Base-by-base conservation (phyloP, 2,888 invertebrate species). In the Sphecodes monilicornis region DNA sequence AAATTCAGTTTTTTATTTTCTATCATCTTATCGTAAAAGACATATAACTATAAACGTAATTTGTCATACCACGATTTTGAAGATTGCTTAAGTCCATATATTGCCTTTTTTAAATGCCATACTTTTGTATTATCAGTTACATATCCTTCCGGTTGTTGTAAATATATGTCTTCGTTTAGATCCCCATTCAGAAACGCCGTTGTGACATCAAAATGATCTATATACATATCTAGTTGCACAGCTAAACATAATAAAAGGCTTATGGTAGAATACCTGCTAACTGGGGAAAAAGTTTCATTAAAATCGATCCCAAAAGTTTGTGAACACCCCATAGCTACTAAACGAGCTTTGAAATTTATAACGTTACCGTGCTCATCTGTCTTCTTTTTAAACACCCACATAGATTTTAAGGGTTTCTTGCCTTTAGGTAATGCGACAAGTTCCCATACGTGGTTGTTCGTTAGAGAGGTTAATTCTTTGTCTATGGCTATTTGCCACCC, bases 321-420 rank as follows among this genome's bases (percentile, higher is more conserved):
- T 60, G 84, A 85, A 75, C 87, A 90, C 11, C 88, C 89, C 68
- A 86, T 87, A 10, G 88, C 88, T 43, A 89, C 86, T 36, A 90
- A 50, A 50, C 88, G 84, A 50, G 89, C 90, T 78, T 86, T 89
- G 73, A 83, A 85, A 46, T 77, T 82, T n/a, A 83, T 86, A 22
- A 43, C 43, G n/a, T n/a, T n/a, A n/a, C n/a, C n/a, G n/a, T n/a
- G n/a, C n/a, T n/a, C n/a, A n/a, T n/a, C n/a, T n/a, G n/a, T n/a
- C n/a, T 90, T 91, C 6, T 82, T 83, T 73, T 86, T 89, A 71
- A 88, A 91, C 29, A 89, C 86, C 89, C 91, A 91, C 72, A 85
- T 89, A 32, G 80, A 88, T 74, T 85, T 84, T 11, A 91, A 86
- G n/a, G 86, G 80, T 72, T 83, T 85, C 68, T 72, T 76, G 73